Percentiles rank a stretch among this genome's conserved stretches.
Conservation (phyloP, 1,140 invertebrate species). For the Zaprionus davidi region DNA sequence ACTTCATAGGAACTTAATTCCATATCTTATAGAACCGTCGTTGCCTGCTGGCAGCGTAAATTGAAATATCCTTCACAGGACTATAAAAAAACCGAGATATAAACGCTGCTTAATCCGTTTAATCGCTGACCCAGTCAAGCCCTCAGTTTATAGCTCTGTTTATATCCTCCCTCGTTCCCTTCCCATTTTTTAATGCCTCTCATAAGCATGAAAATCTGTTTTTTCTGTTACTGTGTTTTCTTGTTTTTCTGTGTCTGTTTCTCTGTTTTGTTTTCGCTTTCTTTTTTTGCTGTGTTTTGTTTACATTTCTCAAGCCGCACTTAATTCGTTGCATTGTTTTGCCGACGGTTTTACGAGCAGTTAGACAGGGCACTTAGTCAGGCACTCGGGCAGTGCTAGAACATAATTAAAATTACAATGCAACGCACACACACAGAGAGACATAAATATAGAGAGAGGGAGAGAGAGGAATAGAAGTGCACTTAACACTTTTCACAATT, state of each 20-base stretch:
- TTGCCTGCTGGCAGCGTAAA: too few relatives aligned
- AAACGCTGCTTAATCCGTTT: constrained; percentile 1
- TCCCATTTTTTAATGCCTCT: not conserved
- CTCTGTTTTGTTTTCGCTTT: not conserved
- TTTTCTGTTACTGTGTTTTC: not conserved
- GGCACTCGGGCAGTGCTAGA: constrained; percentile 58
- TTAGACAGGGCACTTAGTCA: constrained; percentile 56
- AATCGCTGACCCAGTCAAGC: not conserved
- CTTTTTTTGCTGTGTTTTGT: not conserved
- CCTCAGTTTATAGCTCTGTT: not conserved
- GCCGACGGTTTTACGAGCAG: not conserved
- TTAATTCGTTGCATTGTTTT: constrained; percentile 25
- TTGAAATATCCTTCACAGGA: not conserved
- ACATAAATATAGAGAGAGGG: constrained; percentile 26
- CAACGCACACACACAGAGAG: constrained; percentile 7
- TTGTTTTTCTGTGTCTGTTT: not conserved
- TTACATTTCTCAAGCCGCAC: constrained; percentile 20
- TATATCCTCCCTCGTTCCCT: not conserved
- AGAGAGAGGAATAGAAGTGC: constrained; percentile 63
- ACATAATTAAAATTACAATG: constrained; percentile 77
- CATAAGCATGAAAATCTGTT: not conserved
- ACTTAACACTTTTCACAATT: constrained; percentile 71
- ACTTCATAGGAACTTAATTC: too few relatives aligned
- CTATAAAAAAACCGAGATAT: not conserved
- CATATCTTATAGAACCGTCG: too few relatives aligned